A percentile compares a stretch with the other conserved stretches of the same genome.
These are phyloP conservation scores for Scortum barcoo DNA, from an alignment of 2,113 vertebrate species.

Conservation along the genomic window DNA sequence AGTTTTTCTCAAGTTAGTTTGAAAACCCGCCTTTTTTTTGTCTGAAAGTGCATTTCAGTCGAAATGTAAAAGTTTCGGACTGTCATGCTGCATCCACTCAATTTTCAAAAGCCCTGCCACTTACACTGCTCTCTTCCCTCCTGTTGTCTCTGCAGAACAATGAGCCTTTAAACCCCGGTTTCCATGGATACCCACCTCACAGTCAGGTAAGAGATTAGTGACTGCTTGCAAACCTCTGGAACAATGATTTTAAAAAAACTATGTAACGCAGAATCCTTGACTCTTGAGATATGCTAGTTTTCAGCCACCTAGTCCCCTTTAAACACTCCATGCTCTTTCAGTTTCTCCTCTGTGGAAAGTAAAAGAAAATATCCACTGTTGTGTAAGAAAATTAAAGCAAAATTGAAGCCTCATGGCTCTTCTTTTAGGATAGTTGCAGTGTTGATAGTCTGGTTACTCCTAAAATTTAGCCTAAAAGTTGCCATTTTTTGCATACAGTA, in stretches of 20 bases:
- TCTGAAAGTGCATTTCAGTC: background rate
- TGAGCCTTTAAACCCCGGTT: conserved; percentile 85
- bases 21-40: background rate
- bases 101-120: conserved; percentile 50
- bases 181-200: conserved; percentile 84
- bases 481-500: background rate
- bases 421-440: background rate
- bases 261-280: conserved; percentile 16
- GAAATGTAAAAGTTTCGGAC: conserved; percentile 42
- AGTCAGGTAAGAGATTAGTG: conserved; percentile 82
- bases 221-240: conserved; percentile 32
- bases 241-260: conserved; percentile 7
- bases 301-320: background rate
- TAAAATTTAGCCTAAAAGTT: background rate
- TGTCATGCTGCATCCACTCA: conserved; percentile 35
- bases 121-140: conserved; percentile 60
- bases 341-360: background rate
- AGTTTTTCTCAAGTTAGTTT: background rate
- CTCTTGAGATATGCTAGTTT: background rate
- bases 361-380: background rate
- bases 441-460: background rate
- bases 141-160: conserved; percentile 83
- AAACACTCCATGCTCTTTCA: background rate
- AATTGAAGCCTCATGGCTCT: background rate
- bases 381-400: background rate